Conservation (phyloP, 2,888 invertebrate genomes). For the Rosalia funebris region DNA sequence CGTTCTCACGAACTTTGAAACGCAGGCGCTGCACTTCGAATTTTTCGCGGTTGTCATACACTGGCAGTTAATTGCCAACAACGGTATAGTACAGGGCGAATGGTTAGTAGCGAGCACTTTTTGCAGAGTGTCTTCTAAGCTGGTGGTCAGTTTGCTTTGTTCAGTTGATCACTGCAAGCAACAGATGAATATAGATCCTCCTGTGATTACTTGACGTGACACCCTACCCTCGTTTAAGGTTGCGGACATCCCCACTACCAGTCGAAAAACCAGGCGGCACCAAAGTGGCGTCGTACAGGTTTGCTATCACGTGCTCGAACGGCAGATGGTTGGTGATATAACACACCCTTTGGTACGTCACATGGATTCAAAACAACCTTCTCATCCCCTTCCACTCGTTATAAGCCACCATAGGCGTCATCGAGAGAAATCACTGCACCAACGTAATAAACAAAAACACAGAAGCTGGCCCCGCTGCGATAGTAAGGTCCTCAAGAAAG, state of each 20-base stretch:
- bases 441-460: slow-evolving; percentile 10
- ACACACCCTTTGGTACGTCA: slow-evolving; percentile 23
- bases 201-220: slow-evolving; percentile 70
- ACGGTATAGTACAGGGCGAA: slow-evolving; percentile 49
- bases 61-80: slow-evolving; percentile 47
- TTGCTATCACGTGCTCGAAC: slow-evolving; percentile 51
- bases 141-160: slow-evolving; percentile 68
- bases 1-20: slow-evolving; percentile 30
- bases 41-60: slow-evolving; percentile 39
- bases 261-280: slow-evolving; percentile 45
- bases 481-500: no score
- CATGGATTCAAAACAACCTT: slow-evolving; percentile 21
- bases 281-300: slow-evolving; percentile 25
- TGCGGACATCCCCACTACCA: slow-evolving; percentile 62
- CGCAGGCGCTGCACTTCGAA: slow-evolving; percentile 42
- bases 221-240: slow-evolving; percentile 63
- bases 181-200: slow-evolving; percentile 61
- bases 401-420: slow-evolving; percentile 15
- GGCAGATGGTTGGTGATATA: slow-evolving; percentile 47
- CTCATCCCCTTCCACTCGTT: slow-evolving; percentile 10
- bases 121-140: slow-evolving; percentile 58
- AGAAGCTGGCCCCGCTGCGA: not conserved
- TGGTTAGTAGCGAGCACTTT: slow-evolving; percentile 51
- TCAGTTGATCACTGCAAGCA: slow-evolving; percentile 64
- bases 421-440: slow-evolving; percentile 8